Base-by-base conservation (phyloP, 2,113 vertebrate genomes). In the Lanius ludovicianus region DNA sequence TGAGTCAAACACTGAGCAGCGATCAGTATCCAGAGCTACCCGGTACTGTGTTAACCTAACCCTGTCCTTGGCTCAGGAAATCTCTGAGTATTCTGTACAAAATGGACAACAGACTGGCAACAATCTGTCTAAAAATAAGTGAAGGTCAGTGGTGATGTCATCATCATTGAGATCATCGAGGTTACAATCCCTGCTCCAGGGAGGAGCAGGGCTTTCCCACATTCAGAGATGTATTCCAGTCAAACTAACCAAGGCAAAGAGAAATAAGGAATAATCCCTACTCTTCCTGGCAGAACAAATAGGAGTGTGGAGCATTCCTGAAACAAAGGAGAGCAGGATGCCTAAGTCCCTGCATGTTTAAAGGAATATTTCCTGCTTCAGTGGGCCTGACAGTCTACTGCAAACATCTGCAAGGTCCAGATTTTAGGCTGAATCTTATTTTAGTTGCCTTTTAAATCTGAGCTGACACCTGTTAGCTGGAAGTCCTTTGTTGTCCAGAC, bases 81-180 rank as follows among this genome's bases (percentile, higher is more conserved):
- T 91, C 60, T 70, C 71, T 67, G 81, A 75, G 33, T 91, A 70
- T 70, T 68, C 65, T n/a, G 33, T 70, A 93, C 47, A 78, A 89
- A 93, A 91, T 3, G 10, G 67, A 73, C 57, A 73, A 90, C 55
- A 96, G 84, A 73, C 59, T 89, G 80, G 62, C 62, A 88, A 86
- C 39, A 65, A 69, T 64, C 41, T 77, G 41, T 69, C 76, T 89
- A 90, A 96, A 96, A 96, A 85, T 95, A 93, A 90, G 33, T 16
- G 53, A 93, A 96, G 83, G 85, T 92, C 79, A 47, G 78, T 27
- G 30, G 53, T 95, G 75, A 76, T 83, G 62, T 85, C 86, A 92
- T 68, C 2, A 21, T 92, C 70, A 50, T 35, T 24, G 27, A 82
- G 52, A 79, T 76, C 62, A 52, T 7, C 0, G 16, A 88, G 62